These are phyloP conservation scores for Nothocercus nigrocapillus DNA, from an alignment of 2,113 vertebrate genomes.

Conservation along the genomic window DNA sequence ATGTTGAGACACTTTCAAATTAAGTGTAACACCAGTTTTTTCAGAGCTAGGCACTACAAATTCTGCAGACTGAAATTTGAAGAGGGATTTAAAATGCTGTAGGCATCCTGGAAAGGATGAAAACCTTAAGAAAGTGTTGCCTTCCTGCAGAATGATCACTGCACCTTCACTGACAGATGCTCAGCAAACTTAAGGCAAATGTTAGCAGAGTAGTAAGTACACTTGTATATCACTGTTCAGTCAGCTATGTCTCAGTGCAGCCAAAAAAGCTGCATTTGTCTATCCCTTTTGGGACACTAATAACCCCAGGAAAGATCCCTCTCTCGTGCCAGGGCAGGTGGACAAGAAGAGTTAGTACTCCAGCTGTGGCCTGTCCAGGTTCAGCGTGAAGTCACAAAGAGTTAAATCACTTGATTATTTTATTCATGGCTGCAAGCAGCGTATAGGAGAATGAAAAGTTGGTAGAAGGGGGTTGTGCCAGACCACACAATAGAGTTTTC, in stretches of 20 bases:
- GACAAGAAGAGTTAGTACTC: neutral
- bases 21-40: neutral
- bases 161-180: neutral
- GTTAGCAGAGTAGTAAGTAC: neutral
- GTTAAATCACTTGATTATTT: neutral
- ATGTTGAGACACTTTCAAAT: neutral
- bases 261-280: neutral
- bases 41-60: neutral
- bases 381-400: neutral
- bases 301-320: neutral
- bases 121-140: neutral
- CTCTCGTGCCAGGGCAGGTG: neutral
- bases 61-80: neutral
- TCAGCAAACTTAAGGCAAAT: neutral
- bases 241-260: neutral
- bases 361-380: neutral
- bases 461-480: neutral
- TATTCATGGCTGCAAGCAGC: neutral
- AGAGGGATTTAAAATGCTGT: neutral
- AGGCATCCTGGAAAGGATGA: neutral
- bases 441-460: neutral
- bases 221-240: neutral
- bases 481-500: neutral
- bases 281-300: neutral
- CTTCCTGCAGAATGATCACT: neutral